Conservation (phyloP, 2,797 vertebrate genomes). For the Xenops minutus region DNA sequence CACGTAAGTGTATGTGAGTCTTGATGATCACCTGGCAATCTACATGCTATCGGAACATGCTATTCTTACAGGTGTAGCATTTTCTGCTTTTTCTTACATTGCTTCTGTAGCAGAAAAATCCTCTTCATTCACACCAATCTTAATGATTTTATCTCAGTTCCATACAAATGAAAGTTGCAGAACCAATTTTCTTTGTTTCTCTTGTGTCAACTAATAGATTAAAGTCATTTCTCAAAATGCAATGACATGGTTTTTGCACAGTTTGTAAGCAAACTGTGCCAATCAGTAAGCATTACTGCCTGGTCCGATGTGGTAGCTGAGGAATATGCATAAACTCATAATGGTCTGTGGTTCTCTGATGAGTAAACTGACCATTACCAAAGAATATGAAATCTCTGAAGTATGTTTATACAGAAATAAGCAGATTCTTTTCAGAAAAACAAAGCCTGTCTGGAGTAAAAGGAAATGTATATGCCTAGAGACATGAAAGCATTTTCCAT, state of each 20-base stretch:
- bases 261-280: neutral
- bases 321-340: neutral
- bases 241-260: neutral
- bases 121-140: neutral
- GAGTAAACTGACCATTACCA: neutral
- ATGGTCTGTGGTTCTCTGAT: neutral
- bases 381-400: neutral
- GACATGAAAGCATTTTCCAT: neutral
- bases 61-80: neutral
- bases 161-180: neutral
- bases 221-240: neutral
- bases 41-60: accelerated
- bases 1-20: neutral
- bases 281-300: neutral
- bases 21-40: neutral
- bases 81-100: neutral
- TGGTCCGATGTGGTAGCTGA: neutral
- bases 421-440: neutral
- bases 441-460: neutral
- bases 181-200: neutral
- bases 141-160: neutral
- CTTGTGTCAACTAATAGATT: neutral
- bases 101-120: neutral
- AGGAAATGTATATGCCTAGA: neutral
- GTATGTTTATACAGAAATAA: neutral